These are phyloP conservation scores for Melinopterus prodromus DNA, from an alignment of 2,888 invertebrate genomes.

Conservation along the genomic window DNA sequence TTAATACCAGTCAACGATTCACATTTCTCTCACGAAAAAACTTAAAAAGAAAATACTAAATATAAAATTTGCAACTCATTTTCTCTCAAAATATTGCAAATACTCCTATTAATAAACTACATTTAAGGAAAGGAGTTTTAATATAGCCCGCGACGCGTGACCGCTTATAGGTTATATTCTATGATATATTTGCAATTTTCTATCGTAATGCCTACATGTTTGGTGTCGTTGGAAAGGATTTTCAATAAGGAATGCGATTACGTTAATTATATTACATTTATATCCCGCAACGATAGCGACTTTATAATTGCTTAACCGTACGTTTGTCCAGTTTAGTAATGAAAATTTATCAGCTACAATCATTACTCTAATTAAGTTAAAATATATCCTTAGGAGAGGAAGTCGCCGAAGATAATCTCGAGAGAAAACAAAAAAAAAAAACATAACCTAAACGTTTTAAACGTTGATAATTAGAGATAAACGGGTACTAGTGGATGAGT, in stretches of 20 bases:
- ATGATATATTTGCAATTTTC: neutral
- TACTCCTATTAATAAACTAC: neutral
- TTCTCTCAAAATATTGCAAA: neutral
- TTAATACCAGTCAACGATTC: neutral
- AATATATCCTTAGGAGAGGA: neutral
- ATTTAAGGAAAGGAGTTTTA: neutral
- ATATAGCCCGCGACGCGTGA: neutral
- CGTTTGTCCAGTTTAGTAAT: neutral
- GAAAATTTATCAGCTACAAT: neutral
- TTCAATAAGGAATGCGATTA: neutral
- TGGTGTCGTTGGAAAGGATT: slow-evolving; percentile 13
- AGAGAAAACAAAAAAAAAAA: neutral
- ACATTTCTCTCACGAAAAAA: neutral
- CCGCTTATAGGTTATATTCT: neutral
- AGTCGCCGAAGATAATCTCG: neutral
- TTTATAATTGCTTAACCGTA: neutral
- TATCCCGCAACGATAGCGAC: neutral
- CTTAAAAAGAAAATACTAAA: neutral
- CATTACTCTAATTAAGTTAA: neutral
- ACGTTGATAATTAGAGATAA: slow-evolving; percentile 4
- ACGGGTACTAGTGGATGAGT: neutral
- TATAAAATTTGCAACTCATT: slow-evolving; percentile 13
- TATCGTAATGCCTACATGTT: neutral
- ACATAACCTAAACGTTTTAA: neutral
- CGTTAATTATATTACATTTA: neutral